Evolutionary conservation across 2,113 vertebrate genomes (phyloP).

Genomic region (Junco hyemalis): DNA sequence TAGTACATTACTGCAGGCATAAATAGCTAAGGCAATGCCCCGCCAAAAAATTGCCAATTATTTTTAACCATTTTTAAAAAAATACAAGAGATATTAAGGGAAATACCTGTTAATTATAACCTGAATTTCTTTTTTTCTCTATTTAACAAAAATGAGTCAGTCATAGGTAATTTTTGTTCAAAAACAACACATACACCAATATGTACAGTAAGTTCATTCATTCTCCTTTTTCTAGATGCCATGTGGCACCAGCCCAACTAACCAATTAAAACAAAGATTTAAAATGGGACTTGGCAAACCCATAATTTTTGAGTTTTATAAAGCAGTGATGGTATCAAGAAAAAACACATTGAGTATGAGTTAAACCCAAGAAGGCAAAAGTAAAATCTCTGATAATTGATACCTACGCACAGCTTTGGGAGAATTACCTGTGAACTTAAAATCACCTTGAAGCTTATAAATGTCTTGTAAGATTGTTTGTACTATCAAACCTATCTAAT

Average conservation of each 20-base stretch:
- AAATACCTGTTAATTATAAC: background rate
- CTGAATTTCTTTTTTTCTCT: background rate
- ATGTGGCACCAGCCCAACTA: background rate
- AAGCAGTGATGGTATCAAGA: background rate
- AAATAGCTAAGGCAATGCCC: background rate
- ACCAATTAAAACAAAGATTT: background rate
- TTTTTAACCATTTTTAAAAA: background rate
- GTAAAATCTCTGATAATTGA: background rate
- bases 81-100: background rate
- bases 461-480: background rate
- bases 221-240: background rate
- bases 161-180: background rate
- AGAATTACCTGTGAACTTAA: slow-evolving; percentile 38
- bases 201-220: background rate
- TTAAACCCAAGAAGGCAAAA: background rate
- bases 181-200: background rate
- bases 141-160: background rate
- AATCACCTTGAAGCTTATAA: slow-evolving; percentile 54
- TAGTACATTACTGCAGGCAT: background rate
- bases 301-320: background rate
- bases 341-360: background rate
- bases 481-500: background rate
- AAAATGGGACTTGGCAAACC: background rate
- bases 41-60: background rate
- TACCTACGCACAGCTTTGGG: background rate